A percentile compares a stretch with the other conserved stretches of the same genome.
These are phyloP conservation scores for Pomatorhinus ruficollis DNA, from an alignment of 2,113 vertebrate genomes.

Conservation along the genomic window DNA sequence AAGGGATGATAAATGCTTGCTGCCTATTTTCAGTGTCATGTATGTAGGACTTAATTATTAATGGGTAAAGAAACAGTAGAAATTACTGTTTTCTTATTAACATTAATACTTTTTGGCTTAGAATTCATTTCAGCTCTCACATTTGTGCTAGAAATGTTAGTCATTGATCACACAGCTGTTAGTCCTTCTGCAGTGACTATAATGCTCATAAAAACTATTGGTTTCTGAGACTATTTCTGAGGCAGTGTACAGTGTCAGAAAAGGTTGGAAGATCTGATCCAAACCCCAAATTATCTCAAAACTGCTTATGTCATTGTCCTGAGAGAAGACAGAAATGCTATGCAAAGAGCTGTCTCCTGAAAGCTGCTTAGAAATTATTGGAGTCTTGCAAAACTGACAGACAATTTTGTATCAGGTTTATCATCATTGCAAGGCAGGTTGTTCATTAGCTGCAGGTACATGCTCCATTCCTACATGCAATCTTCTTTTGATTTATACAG, in stretches of 20 bases:
- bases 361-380: neutral
- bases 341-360: neutral
- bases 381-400: neutral
- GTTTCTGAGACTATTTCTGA: neutral
- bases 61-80: neutral
- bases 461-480: neutral
- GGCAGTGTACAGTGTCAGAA: neutral
- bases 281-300: neutral
- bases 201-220: neutral
- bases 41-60: neutral
- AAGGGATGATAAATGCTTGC: neutral
- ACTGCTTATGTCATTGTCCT: neutral
- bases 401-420: neutral
- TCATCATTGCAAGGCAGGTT: too few species aligned
- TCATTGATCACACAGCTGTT: neutral
- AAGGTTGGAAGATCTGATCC: neutral
- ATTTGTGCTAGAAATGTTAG: neutral
- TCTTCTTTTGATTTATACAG: neutral
- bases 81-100: neutral
- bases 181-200: neutral
- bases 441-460: neutral
- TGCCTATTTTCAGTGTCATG: neutral
- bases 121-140: neutral
- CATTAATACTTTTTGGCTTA: neutral
- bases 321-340: neutral